Evolutionary conservation across 2,797 vertebrate species (phyloP).

Genomic region (Eurystomus glaucurus): DNA sequence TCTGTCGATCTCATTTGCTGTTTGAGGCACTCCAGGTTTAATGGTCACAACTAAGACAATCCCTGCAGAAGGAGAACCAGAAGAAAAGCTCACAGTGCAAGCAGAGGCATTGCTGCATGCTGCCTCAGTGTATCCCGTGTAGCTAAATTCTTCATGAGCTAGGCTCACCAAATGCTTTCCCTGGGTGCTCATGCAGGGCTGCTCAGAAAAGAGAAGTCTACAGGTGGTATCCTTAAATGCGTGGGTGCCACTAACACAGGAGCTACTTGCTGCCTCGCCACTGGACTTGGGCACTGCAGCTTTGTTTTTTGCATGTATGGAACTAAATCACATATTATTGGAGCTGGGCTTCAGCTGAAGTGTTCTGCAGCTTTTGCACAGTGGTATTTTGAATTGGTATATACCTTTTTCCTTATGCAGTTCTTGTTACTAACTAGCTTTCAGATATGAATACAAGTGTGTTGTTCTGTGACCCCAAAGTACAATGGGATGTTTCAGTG

Average conservation of each 20-base stretch:
- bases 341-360: neutral
- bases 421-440: neutral
- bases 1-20: conserved; percentile 89
- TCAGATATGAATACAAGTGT: neutral
- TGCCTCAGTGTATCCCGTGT: neutral
- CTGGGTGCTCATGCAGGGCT: neutral
- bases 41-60: conserved; percentile 95
- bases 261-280: neutral
- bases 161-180: neutral
- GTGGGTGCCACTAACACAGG: neutral
- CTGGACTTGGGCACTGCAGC: neutral
- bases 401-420: neutral
- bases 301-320: neutral
- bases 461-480: neutral
- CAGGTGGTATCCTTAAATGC: neutral
- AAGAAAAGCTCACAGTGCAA: conserved; percentile 8
- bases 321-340: neutral
- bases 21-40: conserved; percentile 94
- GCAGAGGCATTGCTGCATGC: neutral
- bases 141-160: neutral
- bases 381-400: neutral
- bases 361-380: neutral
- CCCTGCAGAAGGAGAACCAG: conserved; percentile 81
- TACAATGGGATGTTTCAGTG: neutral
- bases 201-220: neutral